These are phyloP conservation scores for Caenorhabditis sulstoni DNA, from an alignment of 2,888 invertebrate genomes.

Conservation along the genomic window DNA sequence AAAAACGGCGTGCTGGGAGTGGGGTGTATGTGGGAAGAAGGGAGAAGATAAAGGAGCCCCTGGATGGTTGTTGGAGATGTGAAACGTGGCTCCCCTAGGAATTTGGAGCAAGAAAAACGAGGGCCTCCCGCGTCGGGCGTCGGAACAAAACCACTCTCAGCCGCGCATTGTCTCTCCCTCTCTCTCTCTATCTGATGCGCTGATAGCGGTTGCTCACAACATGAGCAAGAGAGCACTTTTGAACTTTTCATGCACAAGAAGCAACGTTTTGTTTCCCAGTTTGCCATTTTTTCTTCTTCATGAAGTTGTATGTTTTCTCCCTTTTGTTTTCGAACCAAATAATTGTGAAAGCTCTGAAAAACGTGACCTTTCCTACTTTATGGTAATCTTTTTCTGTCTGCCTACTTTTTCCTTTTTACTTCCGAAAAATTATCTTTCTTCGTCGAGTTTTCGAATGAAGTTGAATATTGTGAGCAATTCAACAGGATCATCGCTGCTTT, in stretches of 20 bases:
- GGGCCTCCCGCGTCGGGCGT: conserved; percentile 12
- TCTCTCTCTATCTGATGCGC: conserved; percentile 47
- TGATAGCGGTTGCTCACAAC: conserved; percentile 50
- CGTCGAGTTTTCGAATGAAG: no score
- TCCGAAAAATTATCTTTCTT: no score
- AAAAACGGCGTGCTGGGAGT: conserved; percentile 11
- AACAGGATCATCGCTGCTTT: no score
- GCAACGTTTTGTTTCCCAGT: conserved; percentile 42
- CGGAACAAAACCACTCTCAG: conserved; percentile 24
- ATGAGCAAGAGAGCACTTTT: conserved; percentile 49
- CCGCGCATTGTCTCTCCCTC: conserved; percentile 17
- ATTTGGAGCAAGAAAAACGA: conserved; percentile 17
- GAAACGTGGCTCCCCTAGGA: conserved; percentile 61
- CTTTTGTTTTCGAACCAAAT: conserved; percentile 19
- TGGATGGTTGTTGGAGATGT: conserved; percentile 33
- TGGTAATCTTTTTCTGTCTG: conserved; percentile 15
- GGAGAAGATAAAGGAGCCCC: conserved; percentile 33
- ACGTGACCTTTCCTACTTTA: conserved; percentile 9
- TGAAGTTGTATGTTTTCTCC: not conserved
- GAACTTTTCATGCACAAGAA: conserved; percentile 39
- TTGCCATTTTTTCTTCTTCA: conserved; percentile 19
- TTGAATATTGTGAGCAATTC: no score
- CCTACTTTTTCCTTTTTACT: not conserved
- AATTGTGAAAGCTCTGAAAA: conserved; percentile 1
- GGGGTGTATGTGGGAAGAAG: no score